Evolutionary conservation across 2,888 invertebrate species (phyloP).

Genomic region (Agrypnus murinus): DNA sequence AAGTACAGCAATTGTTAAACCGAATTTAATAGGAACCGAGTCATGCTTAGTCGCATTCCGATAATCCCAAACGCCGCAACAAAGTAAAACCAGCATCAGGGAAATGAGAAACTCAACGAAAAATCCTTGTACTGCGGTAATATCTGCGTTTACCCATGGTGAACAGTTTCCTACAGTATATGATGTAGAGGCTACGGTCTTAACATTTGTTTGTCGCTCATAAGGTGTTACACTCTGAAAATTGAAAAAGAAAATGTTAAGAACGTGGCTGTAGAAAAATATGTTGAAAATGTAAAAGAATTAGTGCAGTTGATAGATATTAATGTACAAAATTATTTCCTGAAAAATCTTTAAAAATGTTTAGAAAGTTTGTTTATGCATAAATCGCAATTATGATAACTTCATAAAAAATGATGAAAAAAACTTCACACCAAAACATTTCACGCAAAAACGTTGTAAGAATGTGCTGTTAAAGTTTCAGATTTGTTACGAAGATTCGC

Average conservation of each 20-base stretch:
- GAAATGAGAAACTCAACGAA: conserved; percentile 80
- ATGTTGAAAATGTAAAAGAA: too few species aligned
- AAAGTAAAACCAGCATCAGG: conserved; percentile 77
- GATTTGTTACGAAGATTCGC: too few species aligned
- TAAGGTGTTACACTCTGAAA: conserved; percentile 62
- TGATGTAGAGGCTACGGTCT: not conserved
- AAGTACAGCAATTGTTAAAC: conserved; percentile 78
- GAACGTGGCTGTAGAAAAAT: too few species aligned
- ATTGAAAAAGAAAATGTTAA: not conserved
- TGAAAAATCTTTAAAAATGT: too few species aligned
- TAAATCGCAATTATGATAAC: too few species aligned
- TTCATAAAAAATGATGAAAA: too few species aligned
- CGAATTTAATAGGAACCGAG: conserved; percentile 80
- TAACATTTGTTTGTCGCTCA: not conserved
- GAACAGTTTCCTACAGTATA: conserved; percentile 64
- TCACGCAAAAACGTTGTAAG: too few species aligned
- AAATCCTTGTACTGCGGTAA: conserved; percentile 73
- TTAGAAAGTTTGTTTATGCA: too few species aligned
- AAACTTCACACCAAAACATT: too few species aligned
- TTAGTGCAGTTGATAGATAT: too few species aligned
- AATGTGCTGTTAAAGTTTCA: too few species aligned
- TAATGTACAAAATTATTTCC: too few species aligned
- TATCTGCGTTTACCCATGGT: conserved; percentile 57
- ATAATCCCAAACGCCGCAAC: conserved; percentile 84
- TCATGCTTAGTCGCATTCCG: conserved; percentile 79